Evolutionary conservation across 2,113 vertebrate species (phyloP).

Genomic region (Pteropus alecto): DNA sequence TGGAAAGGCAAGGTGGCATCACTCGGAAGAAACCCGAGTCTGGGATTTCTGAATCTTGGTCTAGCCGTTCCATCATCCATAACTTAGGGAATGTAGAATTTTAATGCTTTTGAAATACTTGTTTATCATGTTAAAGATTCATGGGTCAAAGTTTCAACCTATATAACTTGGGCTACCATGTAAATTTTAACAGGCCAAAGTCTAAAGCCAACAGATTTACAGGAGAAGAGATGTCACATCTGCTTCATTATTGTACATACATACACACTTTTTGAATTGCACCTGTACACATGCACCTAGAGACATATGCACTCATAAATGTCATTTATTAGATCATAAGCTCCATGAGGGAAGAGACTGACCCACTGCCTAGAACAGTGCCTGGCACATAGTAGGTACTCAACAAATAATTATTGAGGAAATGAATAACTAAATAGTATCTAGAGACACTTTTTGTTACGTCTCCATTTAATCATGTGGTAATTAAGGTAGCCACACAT

Average conservation of each 20-base stretch:
- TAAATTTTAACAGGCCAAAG: not conserved
- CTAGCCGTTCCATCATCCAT: not conserved
- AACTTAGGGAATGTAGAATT: not conserved
- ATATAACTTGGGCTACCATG: not conserved
- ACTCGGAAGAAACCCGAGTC: rapidly evolving
- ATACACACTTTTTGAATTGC: not conserved
- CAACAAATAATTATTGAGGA: not conserved
- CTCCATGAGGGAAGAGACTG: not conserved
- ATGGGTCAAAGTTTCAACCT: not conserved
- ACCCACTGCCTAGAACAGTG: not conserved
- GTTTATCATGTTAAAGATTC: not conserved
- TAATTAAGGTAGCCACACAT: not conserved
- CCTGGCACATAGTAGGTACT: not conserved
- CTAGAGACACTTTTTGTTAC: not conserved
- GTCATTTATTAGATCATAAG: not conserved
- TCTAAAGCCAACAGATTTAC: not conserved
- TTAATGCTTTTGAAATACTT: not conserved
- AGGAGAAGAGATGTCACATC: not conserved
- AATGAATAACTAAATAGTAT: not conserved
- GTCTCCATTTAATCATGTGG: not conserved
- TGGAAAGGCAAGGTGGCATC: not conserved
- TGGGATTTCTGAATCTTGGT: not conserved
- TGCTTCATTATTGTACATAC: not conserved
- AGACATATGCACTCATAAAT: no score
- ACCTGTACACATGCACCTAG: not conserved